Evolutionary conservation across 2,113 vertebrate genomes (phyloP).

Genomic region (Gadus macrocephalus): DNA sequence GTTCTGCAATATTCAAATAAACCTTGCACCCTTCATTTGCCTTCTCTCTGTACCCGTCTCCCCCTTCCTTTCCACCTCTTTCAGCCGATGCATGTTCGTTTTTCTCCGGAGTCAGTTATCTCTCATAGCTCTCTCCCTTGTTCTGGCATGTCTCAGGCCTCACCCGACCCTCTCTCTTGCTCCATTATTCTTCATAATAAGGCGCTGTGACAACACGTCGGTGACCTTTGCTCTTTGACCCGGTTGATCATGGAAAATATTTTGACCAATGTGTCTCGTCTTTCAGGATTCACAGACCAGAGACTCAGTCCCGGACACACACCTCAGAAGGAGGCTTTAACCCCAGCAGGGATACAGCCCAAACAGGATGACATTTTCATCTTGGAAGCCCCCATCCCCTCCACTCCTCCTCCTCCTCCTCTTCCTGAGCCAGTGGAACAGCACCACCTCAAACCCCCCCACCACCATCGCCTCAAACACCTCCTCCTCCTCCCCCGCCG

Average conservation of each 20-base stretch:
- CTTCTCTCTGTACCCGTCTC: constrained; percentile 8
- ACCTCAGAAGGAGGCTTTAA: constrained; percentile 18
- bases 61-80: background rate
- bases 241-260: background rate
- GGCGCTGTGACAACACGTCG: background rate
- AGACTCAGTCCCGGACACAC: background rate
- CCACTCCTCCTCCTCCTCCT: constrained; percentile 21
- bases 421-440: accelerated
- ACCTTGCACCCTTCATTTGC: background rate
- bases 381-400: constrained; percentile 8
- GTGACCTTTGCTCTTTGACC: background rate
- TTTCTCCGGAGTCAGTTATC: background rate
- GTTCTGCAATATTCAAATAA: background rate
- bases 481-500: background rate
- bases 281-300: constrained; percentile 29
- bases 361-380: constrained; percentile 34
- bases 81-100: background rate
- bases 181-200: no score
- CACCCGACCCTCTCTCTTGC: background rate
- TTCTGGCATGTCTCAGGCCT: constrained; percentile 57
- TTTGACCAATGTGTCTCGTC: constrained; percentile 1
- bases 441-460: constrained; percentile 8
- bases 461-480: accelerated
- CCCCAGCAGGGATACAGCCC: constrained; percentile 8
- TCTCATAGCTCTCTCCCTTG: constrained; percentile 35